Base-by-base conservation (phyloP, 1,140 invertebrate genomes). In the Coelopa frigida region DNA sequence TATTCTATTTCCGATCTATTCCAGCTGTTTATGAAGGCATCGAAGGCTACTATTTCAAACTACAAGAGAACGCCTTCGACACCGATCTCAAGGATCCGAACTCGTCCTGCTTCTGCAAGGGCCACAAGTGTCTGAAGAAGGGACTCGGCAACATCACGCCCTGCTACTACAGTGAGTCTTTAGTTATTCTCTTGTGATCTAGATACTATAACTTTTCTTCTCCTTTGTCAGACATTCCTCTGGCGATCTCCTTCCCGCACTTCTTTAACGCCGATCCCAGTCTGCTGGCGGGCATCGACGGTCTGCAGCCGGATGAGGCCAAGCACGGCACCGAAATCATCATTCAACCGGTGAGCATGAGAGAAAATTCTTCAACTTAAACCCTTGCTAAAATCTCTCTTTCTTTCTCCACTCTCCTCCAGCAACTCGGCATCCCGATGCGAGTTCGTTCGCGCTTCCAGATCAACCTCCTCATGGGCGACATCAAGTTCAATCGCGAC, bases 231-330 rank as follows among this genome's bases (percentile, higher is more conserved):
- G 82, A 73, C 54, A 75, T 88, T 17, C 83, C 82, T 2, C 68
- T 80, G 8, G 78, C 78, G 0, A 68, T 88, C 23, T 89, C 88
- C 1, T 78, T 82, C 55, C 89, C 87, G 0, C 89, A 93, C 68
- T 93, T 90, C 53, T 73, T 81, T 43, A 64, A 82, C 36, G 78
- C 76, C 1, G 82, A 88, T 59, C 77, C 81, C 4, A 71, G 67
- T 39, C 57, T 87, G 2, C 53, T 78, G 22, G 71, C 85, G 5
- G 69, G 73, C 1, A 71, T 93, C 1, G 79, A 82, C 3, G 85
- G 85, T 10, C 60, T 88, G 10, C 57, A 70, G 3, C 84, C 85
- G 0, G 67, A 80, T 47, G 57, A 54, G 33, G 54, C 75, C 14
- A 73, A 76, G 49, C 82, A 82, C 57, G 70, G 51, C 2, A 76